Base-by-base conservation (phyloP, 2,888 invertebrate genomes). In the Brenthis ino region DNA sequence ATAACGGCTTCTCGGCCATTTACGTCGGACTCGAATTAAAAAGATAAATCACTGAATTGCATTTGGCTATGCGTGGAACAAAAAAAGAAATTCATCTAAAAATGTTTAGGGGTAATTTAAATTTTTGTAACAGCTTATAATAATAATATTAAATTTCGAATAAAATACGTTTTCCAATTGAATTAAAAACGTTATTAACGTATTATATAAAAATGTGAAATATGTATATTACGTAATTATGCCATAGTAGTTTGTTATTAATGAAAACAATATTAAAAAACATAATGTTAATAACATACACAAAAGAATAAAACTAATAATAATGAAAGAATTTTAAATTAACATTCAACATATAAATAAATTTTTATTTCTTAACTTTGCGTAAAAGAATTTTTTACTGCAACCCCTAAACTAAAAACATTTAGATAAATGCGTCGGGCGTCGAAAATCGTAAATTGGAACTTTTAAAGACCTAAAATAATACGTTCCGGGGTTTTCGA, bases 1-100 rank as follows among this genome's bases (percentile, higher is more conserved):
- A 72, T 72, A 72, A 66, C 64, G 65, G 57, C 66, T 57, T 55
- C 57, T 61, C 57, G 53, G 67, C 67, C 55, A 69, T 69, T 69
- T 51, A 48, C 53, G 63, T 63, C 57, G 57, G 63, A 43, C 63
- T 53, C 50, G 63, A 53, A 70, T 64, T 67, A 53, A 48, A 50
- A 48, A n/a, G n/a, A 67, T 67, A 70, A 70, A 64, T 70, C 64
- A 64, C 54, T 12, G 57, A 55, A 58, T 33, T 57, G 65, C 57
- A 65, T 63, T 63, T 47, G 66, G 54, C 57, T 66, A 37, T 53
- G 57, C 53, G 47, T 58, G 3, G 28, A 60, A 20, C 20, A 51
- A 63, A 63, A 53, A 37, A 63, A 63, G 16, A 61, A 50, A 51
- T 51, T 24, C 53, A 24, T 54, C 53, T 53, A 43, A 20, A 63